Base-by-base conservation (phyloP, 2,888 invertebrate species). In the Ormia ochracea region DNA sequence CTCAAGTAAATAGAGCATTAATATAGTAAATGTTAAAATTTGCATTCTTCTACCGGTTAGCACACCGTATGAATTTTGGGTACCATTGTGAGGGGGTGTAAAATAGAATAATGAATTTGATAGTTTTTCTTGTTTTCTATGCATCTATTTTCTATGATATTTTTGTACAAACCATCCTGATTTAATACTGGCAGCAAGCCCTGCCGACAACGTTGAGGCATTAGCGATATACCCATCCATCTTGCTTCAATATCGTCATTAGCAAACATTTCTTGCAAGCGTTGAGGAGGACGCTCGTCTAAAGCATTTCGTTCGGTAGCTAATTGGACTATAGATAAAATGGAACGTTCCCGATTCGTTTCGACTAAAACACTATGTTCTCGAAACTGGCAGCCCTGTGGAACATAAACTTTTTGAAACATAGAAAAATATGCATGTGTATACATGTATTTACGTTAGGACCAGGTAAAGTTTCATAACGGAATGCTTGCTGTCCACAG, bases 401-500 rank as follows among this genome's bases (percentile, higher is more conserved):
- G 1, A 33, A 28, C 21, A 33, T 12, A 59, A 14, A n/a, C n/a
- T n/a, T n/a, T 41, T 31, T n/a, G 17, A 4, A 38, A n/a, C n/a
- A n/a, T n/a, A n/a, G n/a, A n/a, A n/a, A n/a, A n/a, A n/a, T n/a
- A 31, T 31, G 17, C 54, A 26, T 4, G 38, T 23, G 2, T 21
- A 10, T 63, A 0, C 9, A 21, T 19, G 10, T 9, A 66, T 63
- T 66, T 83, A 90, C 90, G 84, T 88, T 88, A n/a, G 89, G 87
- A 17, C 88, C 89, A 0, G 89, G 87, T 31, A 90, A 77, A 0
- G 89, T 88, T 81, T 90, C 90, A 72, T 84, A 90, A 69, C 90
- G 87, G 87, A 96, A 95, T 1, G 96, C 94, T 82, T 94, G 92
- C 89, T 95, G 95, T 26, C 96, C 96, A 89, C 98, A 98, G 90